Conservation (phyloP, 2,113 vertebrate species). For the Centropristis striata region DNA sequence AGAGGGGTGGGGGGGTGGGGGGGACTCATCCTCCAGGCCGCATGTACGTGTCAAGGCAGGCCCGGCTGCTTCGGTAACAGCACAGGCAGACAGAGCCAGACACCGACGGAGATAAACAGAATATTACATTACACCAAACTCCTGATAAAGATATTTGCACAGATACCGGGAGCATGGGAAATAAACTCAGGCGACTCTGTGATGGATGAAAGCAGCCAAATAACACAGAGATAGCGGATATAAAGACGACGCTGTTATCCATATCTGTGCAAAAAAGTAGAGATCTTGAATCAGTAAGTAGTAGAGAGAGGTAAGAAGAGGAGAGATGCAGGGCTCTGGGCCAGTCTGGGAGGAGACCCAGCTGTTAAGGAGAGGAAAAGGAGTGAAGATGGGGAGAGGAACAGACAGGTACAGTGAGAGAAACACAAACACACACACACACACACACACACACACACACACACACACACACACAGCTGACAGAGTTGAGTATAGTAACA, state of each 20-base stretch:
- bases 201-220: constrained; percentile 40
- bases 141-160: constrained; percentile 54
- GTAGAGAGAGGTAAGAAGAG: too few relatives aligned
- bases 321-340: constrained; percentile 5
- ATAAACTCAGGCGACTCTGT: constrained; percentile 3
- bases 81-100: constrained; percentile 49
- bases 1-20: too few relatives aligned
- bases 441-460: constrained; percentile 31
- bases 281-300: constrained; percentile 24
- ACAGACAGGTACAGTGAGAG: constrained; percentile 60
- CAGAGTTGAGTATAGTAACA: constrained; percentile 83
- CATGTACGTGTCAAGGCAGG: constrained; percentile 54
- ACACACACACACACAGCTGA: constrained; percentile 75
- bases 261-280: constrained; percentile 23
- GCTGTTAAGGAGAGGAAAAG: constrained; percentile 45
- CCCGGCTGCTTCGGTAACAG: constrained; percentile 48
- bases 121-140: constrained; percentile 65
- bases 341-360: constrained; percentile 50
- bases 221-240: constrained; percentile 25
- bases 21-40: constrained; percentile 33
- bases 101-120: constrained; percentile 58
- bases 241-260: constrained; percentile 18
- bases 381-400: constrained; percentile 58
- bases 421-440: constrained; percentile 21
- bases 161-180: constrained; percentile 38